A percentile compares a stretch with the other conserved stretches of the same genome.
phyloP scores from a whole-genome alignment of 2,797 vertebrate genomes.

The Ficedula albicollis region DNA sequence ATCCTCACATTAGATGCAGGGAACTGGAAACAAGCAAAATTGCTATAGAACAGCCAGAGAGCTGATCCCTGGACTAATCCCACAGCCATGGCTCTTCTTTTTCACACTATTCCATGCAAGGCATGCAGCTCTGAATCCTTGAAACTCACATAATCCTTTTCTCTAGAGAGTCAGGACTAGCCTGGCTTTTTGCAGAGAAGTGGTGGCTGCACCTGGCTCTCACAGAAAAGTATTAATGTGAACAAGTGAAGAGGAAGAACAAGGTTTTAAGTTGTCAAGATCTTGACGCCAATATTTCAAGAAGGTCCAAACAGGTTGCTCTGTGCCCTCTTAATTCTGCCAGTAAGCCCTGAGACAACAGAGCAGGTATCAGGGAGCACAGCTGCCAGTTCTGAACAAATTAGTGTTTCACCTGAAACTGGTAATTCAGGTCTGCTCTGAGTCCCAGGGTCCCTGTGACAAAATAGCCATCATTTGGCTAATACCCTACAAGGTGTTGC shows the following conservation, averaged over 20 bases:
- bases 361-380: neutral
- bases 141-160: neutral
- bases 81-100: neutral
- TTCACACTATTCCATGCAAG: accelerated
- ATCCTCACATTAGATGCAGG: neutral
- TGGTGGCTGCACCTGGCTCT: neutral
- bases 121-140: neutral
- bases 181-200: neutral
- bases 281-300: neutral
- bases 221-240: neutral
- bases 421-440: neutral
- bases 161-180: neutral
- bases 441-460: neutral
- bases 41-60: neutral
- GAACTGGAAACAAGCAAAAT: neutral
- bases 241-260: neutral
- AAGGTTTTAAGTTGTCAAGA: neutral
- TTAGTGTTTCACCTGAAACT: neutral
- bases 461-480: neutral
- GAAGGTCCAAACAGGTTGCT: neutral
- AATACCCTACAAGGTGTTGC: neutral
- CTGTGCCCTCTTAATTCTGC: neutral
- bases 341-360: neutral
- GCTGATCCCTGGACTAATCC: neutral
- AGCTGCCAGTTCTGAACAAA: neutral